Evolutionary conservation across 2,797 vertebrate genomes (phyloP).

Genomic region (Typhlichthys subterraneus): DNA sequence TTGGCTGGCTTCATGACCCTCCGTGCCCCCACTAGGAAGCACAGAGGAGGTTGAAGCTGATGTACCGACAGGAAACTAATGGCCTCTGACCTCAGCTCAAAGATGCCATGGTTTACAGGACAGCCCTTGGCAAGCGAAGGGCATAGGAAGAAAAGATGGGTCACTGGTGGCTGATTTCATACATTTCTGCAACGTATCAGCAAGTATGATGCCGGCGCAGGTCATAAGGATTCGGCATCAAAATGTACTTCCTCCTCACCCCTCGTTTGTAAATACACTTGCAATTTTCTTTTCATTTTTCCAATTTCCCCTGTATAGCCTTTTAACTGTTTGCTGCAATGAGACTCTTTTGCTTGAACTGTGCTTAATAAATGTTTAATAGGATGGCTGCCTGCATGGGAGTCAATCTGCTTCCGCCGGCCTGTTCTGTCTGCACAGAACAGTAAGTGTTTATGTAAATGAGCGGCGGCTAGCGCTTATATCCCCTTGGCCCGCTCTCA

Average conservation of each 20-base stretch:
- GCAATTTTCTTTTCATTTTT: conserved; percentile 19
- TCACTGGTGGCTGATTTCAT: not conserved
- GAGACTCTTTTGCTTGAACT: conserved; percentile 45
- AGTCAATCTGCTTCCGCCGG: conserved; percentile 56
- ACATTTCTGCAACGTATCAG: conserved; percentile 47
- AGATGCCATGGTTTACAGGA: conserved; percentile 51
- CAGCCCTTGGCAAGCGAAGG: conserved; percentile 42
- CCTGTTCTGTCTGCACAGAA: conserved; percentile 44
- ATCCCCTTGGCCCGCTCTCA: conserved; percentile 46
- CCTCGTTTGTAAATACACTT: conserved; percentile 35
- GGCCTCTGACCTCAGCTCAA: conserved; percentile 53
- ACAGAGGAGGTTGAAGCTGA: conserved; percentile 47
- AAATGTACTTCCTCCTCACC: conserved; percentile 4
- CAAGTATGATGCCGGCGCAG: conserved; percentile 32
- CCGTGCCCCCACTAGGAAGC: conserved; percentile 46
- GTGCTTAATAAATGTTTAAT: conserved; percentile 69
- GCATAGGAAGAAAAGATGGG: conserved; percentile 21
- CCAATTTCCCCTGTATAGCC: conserved; percentile 19
- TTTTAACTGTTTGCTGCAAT: conserved; percentile 40
- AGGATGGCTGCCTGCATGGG: conserved; percentile 47
- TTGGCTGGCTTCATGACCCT: conserved; percentile 49
- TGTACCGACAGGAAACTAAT: conserved; percentile 66
- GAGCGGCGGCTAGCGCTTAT: conserved; percentile 31
- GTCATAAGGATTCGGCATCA: conserved; percentile 16
- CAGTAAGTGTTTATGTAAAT: conserved; percentile 69